These are phyloP conservation scores for Cryptomyrus ogoouensis DNA, from an alignment of 2,113 vertebrate genomes.

Conservation along the genomic window DNA sequence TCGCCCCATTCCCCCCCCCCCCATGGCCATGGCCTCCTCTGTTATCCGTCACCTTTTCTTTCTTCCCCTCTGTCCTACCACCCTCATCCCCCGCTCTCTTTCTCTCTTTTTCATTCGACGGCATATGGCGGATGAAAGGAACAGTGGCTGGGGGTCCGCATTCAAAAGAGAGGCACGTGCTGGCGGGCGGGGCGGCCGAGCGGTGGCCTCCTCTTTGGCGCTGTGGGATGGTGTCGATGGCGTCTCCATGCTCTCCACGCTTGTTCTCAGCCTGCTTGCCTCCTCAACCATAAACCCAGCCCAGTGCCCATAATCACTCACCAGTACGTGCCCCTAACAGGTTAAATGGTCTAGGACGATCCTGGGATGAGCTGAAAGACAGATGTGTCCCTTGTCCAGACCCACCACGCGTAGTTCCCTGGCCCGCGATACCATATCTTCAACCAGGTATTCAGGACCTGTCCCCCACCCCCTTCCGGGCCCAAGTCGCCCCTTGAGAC, in stretches of 20 bases:
- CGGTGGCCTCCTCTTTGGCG: slow-evolving; percentile 27
- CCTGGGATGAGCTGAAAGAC: background rate
- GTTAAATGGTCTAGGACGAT: background rate
- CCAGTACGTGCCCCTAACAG: slow-evolving; percentile 45
- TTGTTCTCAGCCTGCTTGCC: slow-evolving; percentile 39
- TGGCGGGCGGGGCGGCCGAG: background rate
- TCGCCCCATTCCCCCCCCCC: slow-evolving; percentile 32
- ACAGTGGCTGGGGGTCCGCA: background rate
- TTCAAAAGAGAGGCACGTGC: background rate
- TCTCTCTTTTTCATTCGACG: slow-evolving; percentile 9
- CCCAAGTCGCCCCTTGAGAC: background rate
- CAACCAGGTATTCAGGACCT: background rate
- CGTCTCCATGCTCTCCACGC: background rate
- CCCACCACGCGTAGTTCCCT: background rate
- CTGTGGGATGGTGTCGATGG: slow-evolving; percentile 39
- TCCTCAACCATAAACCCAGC: background rate
- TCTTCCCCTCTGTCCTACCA: background rate
- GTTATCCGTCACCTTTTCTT: slow-evolving; percentile 23
- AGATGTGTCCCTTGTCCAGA: background rate
- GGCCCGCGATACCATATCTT: background rate
- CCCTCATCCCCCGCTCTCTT: background rate
- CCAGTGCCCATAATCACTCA: slow-evolving; percentile 61
- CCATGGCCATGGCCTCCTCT: background rate
- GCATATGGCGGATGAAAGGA: background rate
- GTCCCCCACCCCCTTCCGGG: background rate